Conservation (phyloP, 2,888 invertebrate species). For the Aphrophora alni region DNA sequence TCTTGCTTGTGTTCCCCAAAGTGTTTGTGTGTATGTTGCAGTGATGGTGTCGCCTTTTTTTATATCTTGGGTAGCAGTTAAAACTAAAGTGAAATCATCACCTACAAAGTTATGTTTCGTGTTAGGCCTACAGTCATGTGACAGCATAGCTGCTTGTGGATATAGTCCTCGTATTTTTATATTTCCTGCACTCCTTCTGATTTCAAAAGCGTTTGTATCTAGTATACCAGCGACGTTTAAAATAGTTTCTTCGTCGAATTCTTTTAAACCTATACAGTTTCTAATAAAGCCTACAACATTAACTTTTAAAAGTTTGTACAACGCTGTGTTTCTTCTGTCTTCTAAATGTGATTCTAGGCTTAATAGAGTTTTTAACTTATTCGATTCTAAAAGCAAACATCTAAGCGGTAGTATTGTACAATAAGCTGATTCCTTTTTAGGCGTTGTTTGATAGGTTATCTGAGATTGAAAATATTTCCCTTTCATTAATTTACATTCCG, state of each 20-base stretch:
- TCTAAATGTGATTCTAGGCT: slow-evolving; percentile 68
- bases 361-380: slow-evolving; percentile 63
- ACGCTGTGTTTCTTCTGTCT: slow-evolving; percentile 64
- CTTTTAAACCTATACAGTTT: slow-evolving; percentile 63
- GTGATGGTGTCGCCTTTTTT: slow-evolving; percentile 71
- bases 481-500: slow-evolving; percentile 69
- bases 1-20: slow-evolving; percentile 72
- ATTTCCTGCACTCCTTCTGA: slow-evolving; percentile 61
- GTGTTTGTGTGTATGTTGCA: slow-evolving; percentile 72
- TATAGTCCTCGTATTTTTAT: slow-evolving; percentile 62
- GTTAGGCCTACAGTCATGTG: slow-evolving; percentile 76
- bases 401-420: slow-evolving; percentile 71
- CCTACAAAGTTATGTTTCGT: slow-evolving; percentile 71
- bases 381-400: slow-evolving; percentile 67
- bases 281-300: slow-evolving; percentile 68
- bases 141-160: slow-evolving; percentile 70
- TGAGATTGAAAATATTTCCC: slow-evolving; percentile 64
- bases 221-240: slow-evolving; percentile 66
- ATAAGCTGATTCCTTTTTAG: slow-evolving; percentile 67
- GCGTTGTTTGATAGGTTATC: slow-evolving; percentile 60
- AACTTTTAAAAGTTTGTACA: slow-evolving; percentile 66
- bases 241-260: slow-evolving; percentile 61
- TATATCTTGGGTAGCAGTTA: slow-evolving; percentile 70
- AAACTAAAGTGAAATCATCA: slow-evolving; percentile 65
- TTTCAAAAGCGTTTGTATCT: slow-evolving; percentile 75